Conservation (phyloP, 1,140 invertebrate genomes). For the Lordiphosa stackelbergi region DNA sequence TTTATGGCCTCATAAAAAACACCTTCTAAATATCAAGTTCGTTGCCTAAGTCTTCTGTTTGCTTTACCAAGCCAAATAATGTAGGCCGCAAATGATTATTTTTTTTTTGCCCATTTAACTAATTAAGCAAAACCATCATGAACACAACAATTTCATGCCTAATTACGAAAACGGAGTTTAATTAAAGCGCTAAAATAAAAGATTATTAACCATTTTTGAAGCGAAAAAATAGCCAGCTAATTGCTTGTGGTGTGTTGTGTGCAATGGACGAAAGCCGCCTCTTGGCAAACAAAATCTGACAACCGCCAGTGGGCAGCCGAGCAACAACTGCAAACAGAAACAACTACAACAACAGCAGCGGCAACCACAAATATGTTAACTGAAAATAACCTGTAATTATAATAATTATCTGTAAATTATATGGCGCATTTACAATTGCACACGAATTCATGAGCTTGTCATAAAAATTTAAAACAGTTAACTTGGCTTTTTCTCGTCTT, state of each 20-base stretch:
- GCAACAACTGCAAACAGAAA: conserved; percentile 16
- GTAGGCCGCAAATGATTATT: conserved; percentile 4
- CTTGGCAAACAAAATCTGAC: conserved; percentile 23
- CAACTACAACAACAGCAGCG: conserved; percentile 17
- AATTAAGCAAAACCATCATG: conserved; percentile 32
- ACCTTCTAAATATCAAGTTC: conserved; percentile 15
- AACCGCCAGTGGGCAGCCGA: conserved; percentile 40
- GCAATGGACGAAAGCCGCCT: conserved; percentile 22
- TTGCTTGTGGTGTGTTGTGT: conserved; percentile 36
- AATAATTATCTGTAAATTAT: conserved; percentile 76
- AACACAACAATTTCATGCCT: conserved; percentile 28
- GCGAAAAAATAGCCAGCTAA: conserved; percentile 43
- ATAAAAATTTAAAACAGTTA: conserved; percentile 62
- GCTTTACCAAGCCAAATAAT: neutral
- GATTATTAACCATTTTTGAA: conserved; percentile 50
- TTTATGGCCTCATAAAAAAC: too few species aligned
- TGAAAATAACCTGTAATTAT: conserved; percentile 73
- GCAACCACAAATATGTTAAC: conserved; percentile 55
- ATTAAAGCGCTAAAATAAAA: conserved; percentile 50
- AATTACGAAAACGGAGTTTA: conserved; percentile 43
- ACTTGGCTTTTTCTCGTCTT: conserved; percentile 47
- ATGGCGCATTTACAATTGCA: conserved; percentile 70
- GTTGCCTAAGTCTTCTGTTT: conserved; percentile 44
- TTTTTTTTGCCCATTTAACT: conserved; percentile 10
- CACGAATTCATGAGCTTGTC: conserved; percentile 68